A percentile compares a stretch with the other conserved stretches of the same genome.
Conservation (phyloP, 2,113 vertebrate species). For the Spea multiplicata region DNA sequence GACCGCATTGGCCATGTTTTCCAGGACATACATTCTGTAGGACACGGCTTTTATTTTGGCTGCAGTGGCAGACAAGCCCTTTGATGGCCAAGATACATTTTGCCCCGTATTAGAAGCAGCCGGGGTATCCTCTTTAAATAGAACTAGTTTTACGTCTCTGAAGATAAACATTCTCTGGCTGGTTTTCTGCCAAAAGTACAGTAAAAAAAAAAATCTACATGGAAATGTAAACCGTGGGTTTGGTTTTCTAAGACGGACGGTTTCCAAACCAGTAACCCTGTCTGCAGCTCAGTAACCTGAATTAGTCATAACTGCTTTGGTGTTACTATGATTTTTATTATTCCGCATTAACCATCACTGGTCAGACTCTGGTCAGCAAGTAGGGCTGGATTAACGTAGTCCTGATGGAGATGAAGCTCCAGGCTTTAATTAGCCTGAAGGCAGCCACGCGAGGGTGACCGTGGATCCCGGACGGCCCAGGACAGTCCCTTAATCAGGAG, state of each 20-base stretch:
- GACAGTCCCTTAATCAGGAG: too few species aligned
- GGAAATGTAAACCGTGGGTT: conserved; percentile 11
- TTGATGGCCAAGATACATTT: background rate
- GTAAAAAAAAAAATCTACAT: background rate
- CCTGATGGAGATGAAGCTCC: too few species aligned
- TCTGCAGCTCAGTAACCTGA: background rate
- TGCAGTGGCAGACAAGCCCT: background rate
- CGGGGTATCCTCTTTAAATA: conserved; percentile 1
- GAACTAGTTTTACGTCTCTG: conserved; percentile 9
- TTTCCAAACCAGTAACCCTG: background rate
- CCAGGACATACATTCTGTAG: too few species aligned
- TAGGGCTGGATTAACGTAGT: too few species aligned
- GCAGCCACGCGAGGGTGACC: too few species aligned
- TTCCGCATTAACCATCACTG: background rate
- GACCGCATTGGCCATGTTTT: too few species aligned
- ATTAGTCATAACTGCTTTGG: conserved; percentile 11
- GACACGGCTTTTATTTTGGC: background rate
- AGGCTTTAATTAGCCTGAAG: too few species aligned
- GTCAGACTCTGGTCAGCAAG: too few species aligned
- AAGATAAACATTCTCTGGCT: background rate
- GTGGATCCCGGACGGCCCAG: too few species aligned
- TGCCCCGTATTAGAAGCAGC: background rate
- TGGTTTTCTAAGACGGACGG: background rate
- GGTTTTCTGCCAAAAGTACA: conserved; percentile 20
- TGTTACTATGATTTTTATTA: background rate